Evolutionary conservation across 2,888 invertebrate genomes (phyloP).

Genomic region (Noctua fimbriata): DNA sequence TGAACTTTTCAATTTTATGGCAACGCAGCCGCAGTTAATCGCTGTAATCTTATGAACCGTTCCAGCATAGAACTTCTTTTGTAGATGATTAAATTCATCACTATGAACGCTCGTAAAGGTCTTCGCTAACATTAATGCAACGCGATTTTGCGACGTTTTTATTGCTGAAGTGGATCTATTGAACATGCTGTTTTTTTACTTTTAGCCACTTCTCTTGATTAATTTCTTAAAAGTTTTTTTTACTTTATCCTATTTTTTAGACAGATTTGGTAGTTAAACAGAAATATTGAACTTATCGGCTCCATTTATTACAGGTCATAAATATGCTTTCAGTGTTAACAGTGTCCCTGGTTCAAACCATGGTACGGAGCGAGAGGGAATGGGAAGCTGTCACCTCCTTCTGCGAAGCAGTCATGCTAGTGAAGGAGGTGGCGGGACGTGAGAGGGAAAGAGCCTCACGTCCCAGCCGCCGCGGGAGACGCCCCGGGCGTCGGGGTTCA

Average conservation of each 20-base stretch:
- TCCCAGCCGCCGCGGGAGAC: no score
- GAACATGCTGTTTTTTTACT: conserved; percentile 38
- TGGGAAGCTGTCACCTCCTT: no score
- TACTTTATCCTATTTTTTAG: conserved; percentile 1
- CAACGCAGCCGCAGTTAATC: conserved; percentile 52
- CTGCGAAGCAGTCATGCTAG: no score
- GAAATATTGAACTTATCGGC: conserved; percentile 14
- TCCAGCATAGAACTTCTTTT: conserved; percentile 47
- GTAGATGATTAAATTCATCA: conserved; percentile 59
- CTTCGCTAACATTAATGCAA: conserved; percentile 59
- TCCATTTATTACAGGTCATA: conserved; percentile 4
- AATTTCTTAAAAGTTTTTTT: conserved; percentile 28
- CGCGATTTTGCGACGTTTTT: conserved; percentile 44
- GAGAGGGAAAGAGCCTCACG: no score
- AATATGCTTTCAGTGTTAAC: conserved; percentile 19
- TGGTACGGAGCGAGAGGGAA: no score
- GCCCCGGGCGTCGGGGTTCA: no score
- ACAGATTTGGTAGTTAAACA: conserved; percentile 7
- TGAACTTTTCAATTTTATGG: conserved; percentile 58
- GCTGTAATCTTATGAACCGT: conserved; percentile 48
- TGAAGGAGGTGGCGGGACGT: no score
- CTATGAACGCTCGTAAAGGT: conserved; percentile 54
- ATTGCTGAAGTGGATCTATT: conserved; percentile 46
- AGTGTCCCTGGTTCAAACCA: no score
- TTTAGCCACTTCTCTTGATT: conserved; percentile 38